Conservation (phyloP, 1,140 invertebrate species). For the Drosophila quadrilineata region DNA sequence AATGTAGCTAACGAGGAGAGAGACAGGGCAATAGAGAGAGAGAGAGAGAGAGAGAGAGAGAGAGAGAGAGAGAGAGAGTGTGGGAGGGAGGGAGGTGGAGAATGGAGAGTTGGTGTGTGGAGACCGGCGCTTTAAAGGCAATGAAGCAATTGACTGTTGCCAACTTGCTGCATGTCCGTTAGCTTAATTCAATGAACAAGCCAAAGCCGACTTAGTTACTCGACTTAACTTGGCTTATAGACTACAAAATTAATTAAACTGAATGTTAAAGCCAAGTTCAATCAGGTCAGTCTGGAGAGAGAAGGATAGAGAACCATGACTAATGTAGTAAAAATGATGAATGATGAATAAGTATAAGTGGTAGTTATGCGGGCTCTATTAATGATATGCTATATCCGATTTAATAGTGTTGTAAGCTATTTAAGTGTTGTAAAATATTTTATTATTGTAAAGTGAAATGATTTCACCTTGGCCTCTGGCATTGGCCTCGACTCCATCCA, state of each 20-base stretch:
- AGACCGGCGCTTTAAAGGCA: constrained; percentile 28
- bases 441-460: too few relatives aligned
- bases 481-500: constrained; percentile 26
- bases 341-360: too few relatives aligned
- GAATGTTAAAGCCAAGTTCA: too few relatives aligned
- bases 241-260: too few relatives aligned
- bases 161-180: constrained; percentile 39
- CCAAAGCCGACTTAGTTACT: constrained; percentile 21
- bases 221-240: neutral
- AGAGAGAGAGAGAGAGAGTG: neutral
- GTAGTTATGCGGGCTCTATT: too few relatives aligned
- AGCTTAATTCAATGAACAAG: constrained; percentile 76
- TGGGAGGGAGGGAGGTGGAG: neutral
- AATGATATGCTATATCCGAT: too few relatives aligned
- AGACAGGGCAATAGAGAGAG: neutral
- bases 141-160: constrained; percentile 35
- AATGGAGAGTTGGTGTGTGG: too few relatives aligned
- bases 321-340: too few relatives aligned
- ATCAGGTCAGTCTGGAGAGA: too few relatives aligned
- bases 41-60: neutral
- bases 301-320: too few relatives aligned
- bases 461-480: constrained; percentile 28
- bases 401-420: too few relatives aligned
- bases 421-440: too few relatives aligned
- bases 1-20: neutral